Conservation (phyloP, 2,888 invertebrate genomes). For the Nesidiocoris tenuis region DNA sequence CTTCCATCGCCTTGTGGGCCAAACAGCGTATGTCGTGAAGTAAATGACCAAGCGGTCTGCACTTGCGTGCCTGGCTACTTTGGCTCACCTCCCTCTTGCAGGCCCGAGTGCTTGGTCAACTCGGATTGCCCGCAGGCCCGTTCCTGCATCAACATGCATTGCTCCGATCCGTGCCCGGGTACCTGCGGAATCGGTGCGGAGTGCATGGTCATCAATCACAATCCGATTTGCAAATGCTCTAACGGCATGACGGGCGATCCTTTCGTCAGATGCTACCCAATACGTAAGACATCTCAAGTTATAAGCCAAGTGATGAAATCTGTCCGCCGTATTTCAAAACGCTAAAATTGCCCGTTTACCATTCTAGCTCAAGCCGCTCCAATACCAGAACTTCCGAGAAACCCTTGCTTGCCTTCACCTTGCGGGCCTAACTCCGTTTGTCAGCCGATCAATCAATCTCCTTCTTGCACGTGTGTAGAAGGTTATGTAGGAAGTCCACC, state of each 20-base stretch:
- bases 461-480: slow-evolving; percentile 65
- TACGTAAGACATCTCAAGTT: slow-evolving; percentile 38
- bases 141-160: slow-evolving; percentile 68
- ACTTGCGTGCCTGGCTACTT: slow-evolving; percentile 68
- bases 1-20: slow-evolving; percentile 71
- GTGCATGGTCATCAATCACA: slow-evolving; percentile 62
- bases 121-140: slow-evolving; percentile 67
- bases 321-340: no score
- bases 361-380: slow-evolving; percentile 24
- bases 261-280: slow-evolving; percentile 64
- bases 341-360: neutral
- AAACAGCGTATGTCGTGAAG: slow-evolving; percentile 68
- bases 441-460: slow-evolving; percentile 58
- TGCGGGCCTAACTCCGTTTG: slow-evolving; percentile 64
- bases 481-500: slow-evolving; percentile 75
- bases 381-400: slow-evolving; percentile 52
- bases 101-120: slow-evolving; percentile 75
- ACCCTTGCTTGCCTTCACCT: slow-evolving; percentile 74
- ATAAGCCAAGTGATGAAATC: no score
- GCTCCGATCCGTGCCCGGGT: slow-evolving; percentile 63
- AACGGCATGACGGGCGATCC: slow-evolving; percentile 73
- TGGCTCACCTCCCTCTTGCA: slow-evolving; percentile 74
- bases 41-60: slow-evolving; percentile 61
- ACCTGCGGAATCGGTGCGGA: slow-evolving; percentile 71
- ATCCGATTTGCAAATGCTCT: slow-evolving; percentile 80